These are phyloP conservation scores for Poecilia gillii DNA, from an alignment of 2,797 vertebrate genomes.

Conservation along the genomic window DNA sequence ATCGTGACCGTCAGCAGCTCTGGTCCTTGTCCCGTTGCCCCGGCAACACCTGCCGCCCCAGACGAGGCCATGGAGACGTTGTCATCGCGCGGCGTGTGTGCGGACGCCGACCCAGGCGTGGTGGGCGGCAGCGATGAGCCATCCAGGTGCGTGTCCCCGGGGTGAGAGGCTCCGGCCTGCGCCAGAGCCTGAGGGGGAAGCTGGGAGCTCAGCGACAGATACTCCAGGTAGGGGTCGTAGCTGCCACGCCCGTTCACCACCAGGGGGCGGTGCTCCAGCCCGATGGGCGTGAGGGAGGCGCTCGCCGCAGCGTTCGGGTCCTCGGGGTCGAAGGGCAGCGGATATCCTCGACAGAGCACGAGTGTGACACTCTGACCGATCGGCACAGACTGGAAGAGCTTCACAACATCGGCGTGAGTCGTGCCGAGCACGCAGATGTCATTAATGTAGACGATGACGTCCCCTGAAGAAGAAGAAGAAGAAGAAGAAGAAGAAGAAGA, in stretches of 20 bases:
- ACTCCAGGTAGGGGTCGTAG: conserved; percentile 99
- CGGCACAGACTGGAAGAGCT: conserved; percentile 99
- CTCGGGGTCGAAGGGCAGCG: conserved; percentile 97
- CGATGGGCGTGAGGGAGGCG: conserved; percentile 91
- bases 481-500: no score
- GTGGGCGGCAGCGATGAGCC: conserved; percentile 88
- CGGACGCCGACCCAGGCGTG: conserved; percentile 79
- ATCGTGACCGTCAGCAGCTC: conserved; percentile 98
- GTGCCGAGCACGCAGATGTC: conserved; percentile 98
- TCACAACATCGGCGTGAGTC: conserved; percentile 98
- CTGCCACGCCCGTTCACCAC: conserved; percentile 95
- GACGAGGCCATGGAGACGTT: conserved; percentile 96
- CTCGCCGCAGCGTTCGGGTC: conserved; percentile 82
- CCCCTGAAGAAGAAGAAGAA: conserved; percentile 80
- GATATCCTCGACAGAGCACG: conserved; percentile 97
- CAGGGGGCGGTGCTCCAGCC: conserved; percentile 92
- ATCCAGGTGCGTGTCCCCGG: conserved; percentile 94
- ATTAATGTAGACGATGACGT: conserved; percentile 99
- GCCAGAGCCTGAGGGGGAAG: conserved; percentile 90
- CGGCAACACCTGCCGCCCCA: conserved; percentile 85
- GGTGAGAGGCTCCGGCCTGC: conserved; percentile 85
- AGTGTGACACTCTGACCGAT: conserved; percentile 98
- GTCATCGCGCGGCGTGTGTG: conserved; percentile 87
- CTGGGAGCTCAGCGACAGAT: conserved; percentile 96
- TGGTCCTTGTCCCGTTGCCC: conserved; percentile 85